Conservation (phyloP, 2,888 invertebrate genomes). For the Cistogaster globosa region DNA sequence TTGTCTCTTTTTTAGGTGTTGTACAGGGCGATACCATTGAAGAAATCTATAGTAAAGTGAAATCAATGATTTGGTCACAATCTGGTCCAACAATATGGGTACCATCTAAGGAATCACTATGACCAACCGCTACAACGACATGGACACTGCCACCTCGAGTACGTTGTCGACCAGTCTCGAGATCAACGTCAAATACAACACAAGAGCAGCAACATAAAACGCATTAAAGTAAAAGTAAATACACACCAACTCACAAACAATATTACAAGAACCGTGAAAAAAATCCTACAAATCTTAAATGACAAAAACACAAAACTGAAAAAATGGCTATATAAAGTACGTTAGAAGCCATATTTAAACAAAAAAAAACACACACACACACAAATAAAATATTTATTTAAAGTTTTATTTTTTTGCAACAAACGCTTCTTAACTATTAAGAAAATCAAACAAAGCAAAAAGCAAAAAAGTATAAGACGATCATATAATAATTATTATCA, state of each 20-base stretch:
- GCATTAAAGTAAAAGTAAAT: slow-evolving; percentile 50
- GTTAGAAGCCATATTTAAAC: slow-evolving; percentile 57
- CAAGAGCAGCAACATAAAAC: slow-evolving; percentile 72
- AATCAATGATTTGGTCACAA: slow-evolving; percentile 96
- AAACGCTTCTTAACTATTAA: slow-evolving; percentile 55
- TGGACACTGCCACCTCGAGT: slow-evolving; percentile 86
- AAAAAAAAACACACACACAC: slow-evolving; percentile 1
- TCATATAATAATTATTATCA: slow-evolving; percentile 68
- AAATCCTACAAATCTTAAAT: slow-evolving; percentile 53
- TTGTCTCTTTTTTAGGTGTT: slow-evolving; percentile 86
- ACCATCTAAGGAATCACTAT: slow-evolving; percentile 97
- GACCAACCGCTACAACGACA: slow-evolving; percentile 86
- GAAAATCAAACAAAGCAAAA: slow-evolving; percentile 52
- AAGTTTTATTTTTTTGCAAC: slow-evolving; percentile 58
- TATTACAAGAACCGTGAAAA: slow-evolving; percentile 27
- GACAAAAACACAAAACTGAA: not conserved
- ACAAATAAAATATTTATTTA: slow-evolving; percentile 57
- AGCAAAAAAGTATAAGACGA: slow-evolving; percentile 53
- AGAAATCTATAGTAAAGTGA: slow-evolving; percentile 97
- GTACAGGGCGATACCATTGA: slow-evolving; percentile 98
- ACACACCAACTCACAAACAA: slow-evolving; percentile 28
- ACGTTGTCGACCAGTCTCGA: slow-evolving; percentile 83
- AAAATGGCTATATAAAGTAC: slow-evolving; percentile 51
- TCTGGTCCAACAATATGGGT: slow-evolving; percentile 99
- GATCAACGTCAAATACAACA: slow-evolving; percentile 80